Evolutionary conservation across 2,888 invertebrate genomes (phyloP).

Genomic region (Xestoiulus laeticollis): DNA sequence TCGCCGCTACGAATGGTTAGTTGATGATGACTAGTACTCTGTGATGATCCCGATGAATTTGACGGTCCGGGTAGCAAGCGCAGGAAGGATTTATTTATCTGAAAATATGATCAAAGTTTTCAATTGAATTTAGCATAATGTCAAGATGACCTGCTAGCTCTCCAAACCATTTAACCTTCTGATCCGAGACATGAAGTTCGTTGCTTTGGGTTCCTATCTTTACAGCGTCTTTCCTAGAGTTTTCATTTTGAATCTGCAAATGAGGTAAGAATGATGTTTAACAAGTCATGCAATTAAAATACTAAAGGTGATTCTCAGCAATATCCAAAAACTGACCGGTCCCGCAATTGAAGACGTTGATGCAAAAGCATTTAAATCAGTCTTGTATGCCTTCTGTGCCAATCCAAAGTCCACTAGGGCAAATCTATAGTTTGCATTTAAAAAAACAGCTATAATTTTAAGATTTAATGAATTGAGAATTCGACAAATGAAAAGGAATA

Average conservation of each 20-base stretch:
- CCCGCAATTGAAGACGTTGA: neutral
- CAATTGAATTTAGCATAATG: too few species aligned
- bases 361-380: neutral
- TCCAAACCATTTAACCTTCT: neutral
- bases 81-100: conserved; percentile 50
- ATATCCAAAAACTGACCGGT: neutral
- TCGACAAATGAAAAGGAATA: conserved; percentile 56
- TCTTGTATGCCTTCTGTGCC: conserved; percentile 70
- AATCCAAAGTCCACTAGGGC: conserved; percentile 89
- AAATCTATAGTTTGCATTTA: conserved; percentile 62
- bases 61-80: neutral
- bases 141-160: too few species aligned
- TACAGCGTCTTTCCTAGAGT: neutral
- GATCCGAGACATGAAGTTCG: neutral
- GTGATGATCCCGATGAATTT: conserved; percentile 36
- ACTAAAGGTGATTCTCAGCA: neutral
- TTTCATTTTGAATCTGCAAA: neutral
- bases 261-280: neutral
- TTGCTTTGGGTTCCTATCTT: neutral
- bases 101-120: too few species aligned
- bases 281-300: neutral
- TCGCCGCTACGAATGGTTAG: conserved; percentile 44
- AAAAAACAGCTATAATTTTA: neutral
- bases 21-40: conserved; percentile 28
- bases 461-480: neutral